Percentiles rank a stretch among this genome's conserved stretches.
phyloP scores from a whole-genome alignment of 2,888 invertebrate genomes.

The Drosophila tripunctata region DNA sequence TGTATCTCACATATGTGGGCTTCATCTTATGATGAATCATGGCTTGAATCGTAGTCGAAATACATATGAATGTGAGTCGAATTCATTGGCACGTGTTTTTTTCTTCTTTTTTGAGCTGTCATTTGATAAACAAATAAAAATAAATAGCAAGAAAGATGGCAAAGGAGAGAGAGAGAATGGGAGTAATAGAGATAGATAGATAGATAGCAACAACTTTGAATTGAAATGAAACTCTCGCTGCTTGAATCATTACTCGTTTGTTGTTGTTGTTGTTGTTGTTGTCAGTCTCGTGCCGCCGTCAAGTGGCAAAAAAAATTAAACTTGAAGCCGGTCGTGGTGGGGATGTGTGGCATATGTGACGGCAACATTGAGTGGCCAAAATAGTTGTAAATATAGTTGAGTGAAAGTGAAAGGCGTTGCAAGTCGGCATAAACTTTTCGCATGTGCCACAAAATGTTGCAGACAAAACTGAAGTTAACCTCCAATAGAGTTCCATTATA shows the following conservation, averaged over 20 bases:
- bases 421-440: slow-evolving; percentile 34
- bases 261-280: slow-evolving; percentile 15
- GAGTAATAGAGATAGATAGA: background rate
- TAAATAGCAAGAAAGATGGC: background rate
- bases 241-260: slow-evolving; percentile 40
- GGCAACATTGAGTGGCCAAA: slow-evolving; percentile 16
- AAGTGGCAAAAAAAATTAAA: slow-evolving; percentile 58
- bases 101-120: slow-evolving; percentile 9
- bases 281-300: slow-evolving; percentile 45
- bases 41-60: slow-evolving; percentile 12
- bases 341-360: slow-evolving; percentile 35
- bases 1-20: background rate
- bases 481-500: slow-evolving; percentile 7
- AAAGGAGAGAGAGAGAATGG: background rate
- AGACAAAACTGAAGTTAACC: slow-evolving; percentile 8
- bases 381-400: slow-evolving; percentile 21
- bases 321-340: slow-evolving; percentile 29
- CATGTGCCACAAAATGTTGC: slow-evolving; percentile 30
- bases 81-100: slow-evolving; percentile 16
- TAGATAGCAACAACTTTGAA: slow-evolving; percentile 4
- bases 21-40: slow-evolving; percentile 32
- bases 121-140: slow-evolving; percentile 20
- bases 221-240: slow-evolving; percentile 36
- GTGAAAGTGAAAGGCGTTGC: slow-evolving; percentile 54
- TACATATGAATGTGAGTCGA: slow-evolving; percentile 3